A percentile compares a stretch with the other conserved stretches of the same genome.
Evolutionary conservation across 2,888 invertebrate genomes (phyloP).

Genomic region (Drosophila falleni): DNA sequence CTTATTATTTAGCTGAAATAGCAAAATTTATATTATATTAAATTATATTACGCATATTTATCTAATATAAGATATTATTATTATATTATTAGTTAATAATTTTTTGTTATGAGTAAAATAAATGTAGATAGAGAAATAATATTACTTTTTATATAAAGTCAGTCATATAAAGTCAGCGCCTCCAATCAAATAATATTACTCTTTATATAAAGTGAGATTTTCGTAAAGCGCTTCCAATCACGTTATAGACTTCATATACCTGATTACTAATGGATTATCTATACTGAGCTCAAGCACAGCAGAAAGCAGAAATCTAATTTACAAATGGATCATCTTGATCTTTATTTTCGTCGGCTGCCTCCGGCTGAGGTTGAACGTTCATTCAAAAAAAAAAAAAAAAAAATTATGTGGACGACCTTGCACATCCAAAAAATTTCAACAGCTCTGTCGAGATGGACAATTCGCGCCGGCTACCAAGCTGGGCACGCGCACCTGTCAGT

Average conservation of each 20-base stretch:
- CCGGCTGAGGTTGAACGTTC: constrained; percentile 29
- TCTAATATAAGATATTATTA: too few relatives aligned
- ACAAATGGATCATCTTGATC: constrained; percentile 52
- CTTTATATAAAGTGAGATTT: background rate
- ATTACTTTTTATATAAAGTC: too few relatives aligned
- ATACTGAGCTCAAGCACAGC: background rate
- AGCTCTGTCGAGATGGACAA: constrained; percentile 58
- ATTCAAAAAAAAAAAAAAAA: constrained; percentile 25
- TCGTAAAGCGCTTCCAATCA: background rate
- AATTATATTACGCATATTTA: too few relatives aligned
- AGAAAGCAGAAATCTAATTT: constrained; percentile 48
- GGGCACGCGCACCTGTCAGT: constrained; percentile 56
- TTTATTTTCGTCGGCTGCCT: constrained; percentile 26
- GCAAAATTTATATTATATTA: too few relatives aligned
- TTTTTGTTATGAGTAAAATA: too few relatives aligned
- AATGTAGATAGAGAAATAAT: too few relatives aligned
- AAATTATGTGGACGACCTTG: constrained; percentile 63
- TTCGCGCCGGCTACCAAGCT: constrained; percentile 53
- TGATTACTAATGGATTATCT: constrained; percentile 10
- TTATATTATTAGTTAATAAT: too few relatives aligned
- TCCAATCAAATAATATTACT: too few relatives aligned
- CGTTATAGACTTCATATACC: background rate
- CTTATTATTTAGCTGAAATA: too few relatives aligned
- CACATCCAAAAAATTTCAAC: constrained; percentile 69
- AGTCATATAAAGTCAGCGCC: too few relatives aligned